Evolutionary conservation across 2,888 invertebrate genomes (phyloP), one percentile per base, ranked within the genome.

Genomic region (Drosophila antonietae): DNA sequence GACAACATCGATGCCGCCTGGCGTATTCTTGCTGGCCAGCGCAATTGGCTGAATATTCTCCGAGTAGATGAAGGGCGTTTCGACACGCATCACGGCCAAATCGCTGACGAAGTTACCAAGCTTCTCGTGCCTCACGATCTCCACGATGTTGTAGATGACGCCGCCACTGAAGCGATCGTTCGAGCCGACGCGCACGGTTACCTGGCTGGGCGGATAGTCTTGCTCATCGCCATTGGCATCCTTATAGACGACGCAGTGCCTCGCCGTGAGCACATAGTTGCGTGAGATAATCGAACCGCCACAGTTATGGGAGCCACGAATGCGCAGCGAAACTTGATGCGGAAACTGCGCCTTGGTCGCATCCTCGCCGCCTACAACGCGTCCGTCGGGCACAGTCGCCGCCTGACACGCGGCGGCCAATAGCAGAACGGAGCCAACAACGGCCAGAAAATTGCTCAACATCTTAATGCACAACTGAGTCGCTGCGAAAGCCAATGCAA

Each of bases 81-180:
- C 63, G 5, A 92, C 60, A 2, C 73, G 73, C 14, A 91, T 23
- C 15, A 92, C 53, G 0, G 91, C 88, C 8, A 91, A 67, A 62
- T 91, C 91, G 52, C 91, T 89, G 6, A 82, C 56, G 31, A 87
- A 84, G 5, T 83, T 53, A 0, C 79, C 83, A 56, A 91, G 91
- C 0, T 80, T 35, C 65, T 90, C 84, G 39, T 92, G 90, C 0
- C 68, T 68, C 14, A 79, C 77, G 18, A 92, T 66, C 65, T 81
- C 67, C 4, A 59, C 73, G 18, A 62, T 62, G 18, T 46, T 46
- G 44, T 46, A 28, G 14, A 92, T 80, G 5, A 78, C 80, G 3
- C 93, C 93, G 18, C 90, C 92, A n/a, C 37, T 63, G 8, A 85
- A 74, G 0, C 91, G 79, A 65, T 89, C 78, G 51, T 78, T 91